These are phyloP conservation scores for Phataginus tricuspis DNA, from an alignment of 2,797 vertebrate genomes.

Conservation along the genomic window DNA sequence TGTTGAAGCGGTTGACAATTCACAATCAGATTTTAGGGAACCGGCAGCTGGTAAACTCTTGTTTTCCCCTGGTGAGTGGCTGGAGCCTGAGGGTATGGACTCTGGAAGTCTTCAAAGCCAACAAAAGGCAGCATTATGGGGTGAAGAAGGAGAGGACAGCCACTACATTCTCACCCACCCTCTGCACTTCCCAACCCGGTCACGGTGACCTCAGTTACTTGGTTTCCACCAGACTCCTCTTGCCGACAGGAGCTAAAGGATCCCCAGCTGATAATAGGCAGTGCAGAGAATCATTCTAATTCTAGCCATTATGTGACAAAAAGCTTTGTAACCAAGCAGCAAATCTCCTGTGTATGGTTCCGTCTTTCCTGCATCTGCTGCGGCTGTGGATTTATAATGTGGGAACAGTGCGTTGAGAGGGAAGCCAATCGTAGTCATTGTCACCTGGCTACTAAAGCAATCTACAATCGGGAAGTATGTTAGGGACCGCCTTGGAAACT, in stretches of 20 bases:
- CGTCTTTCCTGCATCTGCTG: background rate
- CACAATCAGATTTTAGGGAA: conserved; percentile 88
- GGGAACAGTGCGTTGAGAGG: background rate
- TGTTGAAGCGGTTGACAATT: conserved; percentile 88
- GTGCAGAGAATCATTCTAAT: background rate
- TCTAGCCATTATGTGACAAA: background rate
- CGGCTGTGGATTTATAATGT: background rate
- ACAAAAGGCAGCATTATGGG: background rate
- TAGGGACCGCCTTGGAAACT: background rate
- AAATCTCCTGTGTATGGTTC: background rate
- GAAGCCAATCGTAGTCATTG: background rate
- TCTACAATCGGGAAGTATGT: background rate
- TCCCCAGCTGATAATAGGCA: background rate
- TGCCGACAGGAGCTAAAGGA: background rate
- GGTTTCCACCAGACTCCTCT: background rate
- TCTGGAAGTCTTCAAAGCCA: conserved; percentile 84
- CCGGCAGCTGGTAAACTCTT: conserved; percentile 88
- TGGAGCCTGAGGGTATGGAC: conserved; percentile 59
- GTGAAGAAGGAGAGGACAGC: background rate
- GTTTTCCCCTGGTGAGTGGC: conserved; percentile 88
- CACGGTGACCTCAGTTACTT: background rate
- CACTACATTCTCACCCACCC: background rate
- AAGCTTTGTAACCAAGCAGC: background rate
- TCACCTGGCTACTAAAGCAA: background rate
- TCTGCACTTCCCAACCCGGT: background rate